A percentile compares a stretch with the other conserved stretches of the same genome.
Evolutionary conservation across 2,888 invertebrate species (phyloP).

Genomic region (Aporophyla lueneburgensis): DNA sequence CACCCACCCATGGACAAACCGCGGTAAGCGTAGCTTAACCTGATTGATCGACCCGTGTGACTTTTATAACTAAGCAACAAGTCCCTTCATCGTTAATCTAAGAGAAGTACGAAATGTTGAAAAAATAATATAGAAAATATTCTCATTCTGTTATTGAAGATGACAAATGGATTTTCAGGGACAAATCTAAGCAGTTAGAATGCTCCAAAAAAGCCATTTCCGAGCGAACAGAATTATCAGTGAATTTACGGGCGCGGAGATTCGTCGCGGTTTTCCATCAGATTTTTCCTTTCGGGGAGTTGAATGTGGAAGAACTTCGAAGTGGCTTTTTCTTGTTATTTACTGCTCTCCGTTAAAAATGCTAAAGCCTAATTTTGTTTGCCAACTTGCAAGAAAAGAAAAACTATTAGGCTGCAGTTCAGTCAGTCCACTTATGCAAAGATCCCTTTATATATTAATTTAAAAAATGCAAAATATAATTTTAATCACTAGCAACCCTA

Average conservation of each 20-base stretch:
- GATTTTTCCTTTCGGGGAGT: not conserved
- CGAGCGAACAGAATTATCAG: conserved; percentile 10
- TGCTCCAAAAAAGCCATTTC: conserved; percentile 7
- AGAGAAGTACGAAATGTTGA: not conserved
- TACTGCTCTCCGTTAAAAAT: not conserved
- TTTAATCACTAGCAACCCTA: conserved; percentile 72
- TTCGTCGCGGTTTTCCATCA: not conserved
- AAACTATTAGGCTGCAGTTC: not conserved
- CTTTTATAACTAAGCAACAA: no score
- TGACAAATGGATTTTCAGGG: not conserved
- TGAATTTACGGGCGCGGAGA: conserved; percentile 16
- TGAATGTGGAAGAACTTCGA: no score
- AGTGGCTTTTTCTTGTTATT: not conserved
- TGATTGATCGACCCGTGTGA: no score
- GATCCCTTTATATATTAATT: not conserved
- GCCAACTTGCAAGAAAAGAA: not conserved
- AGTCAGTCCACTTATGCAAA: no score
- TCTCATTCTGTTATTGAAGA: not conserved
- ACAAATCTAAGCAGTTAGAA: conserved; percentile 10
- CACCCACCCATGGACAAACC: no score
- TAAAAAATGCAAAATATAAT: not conserved
- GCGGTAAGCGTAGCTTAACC: no score
- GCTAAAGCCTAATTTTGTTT: not conserved
- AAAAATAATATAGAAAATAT: no score
- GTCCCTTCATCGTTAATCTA: no score